Percentiles rank a stretch among this genome's conserved stretches.
Conservation (phyloP, 2,888 invertebrate genomes). For the Myathropa florea region DNA sequence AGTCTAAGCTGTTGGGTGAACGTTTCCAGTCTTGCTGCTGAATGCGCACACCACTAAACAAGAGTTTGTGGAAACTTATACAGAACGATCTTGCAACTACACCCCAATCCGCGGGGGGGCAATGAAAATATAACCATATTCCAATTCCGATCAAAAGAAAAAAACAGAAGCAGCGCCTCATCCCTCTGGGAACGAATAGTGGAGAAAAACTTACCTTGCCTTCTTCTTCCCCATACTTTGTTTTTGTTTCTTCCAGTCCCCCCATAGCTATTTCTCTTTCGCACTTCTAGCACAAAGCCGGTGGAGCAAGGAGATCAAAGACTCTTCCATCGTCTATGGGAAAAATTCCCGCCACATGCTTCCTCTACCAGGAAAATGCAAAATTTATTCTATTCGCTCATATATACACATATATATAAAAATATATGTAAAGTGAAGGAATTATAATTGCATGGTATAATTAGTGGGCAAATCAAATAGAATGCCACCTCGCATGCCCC, state of each 20-base stretch:
- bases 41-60: no score
- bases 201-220: background rate
- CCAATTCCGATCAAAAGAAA: background rate
- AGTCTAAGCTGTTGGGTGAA: no score
- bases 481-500: background rate
- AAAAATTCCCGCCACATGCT: conserved; percentile 70
- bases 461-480: conserved; percentile 3
- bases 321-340: conserved; percentile 18
- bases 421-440: conserved; percentile 32
- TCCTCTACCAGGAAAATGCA: conserved; percentile 45
- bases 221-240: background rate
- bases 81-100: conserved; percentile 2
- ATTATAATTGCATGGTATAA: conserved; percentile 33
- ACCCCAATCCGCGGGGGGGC: background rate
- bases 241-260: background rate
- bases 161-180: background rate
- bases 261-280: background rate
- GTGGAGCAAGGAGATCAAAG: conserved; percentile 11
- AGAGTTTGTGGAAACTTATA: background rate
- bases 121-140: background rate
- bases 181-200: background rate
- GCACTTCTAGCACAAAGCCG: background rate
- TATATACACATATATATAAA: background rate
- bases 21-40: no score
- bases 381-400: conserved; percentile 43